A percentile compares a stretch with the other conserved stretches of the same genome.
phyloP scores from a whole-genome alignment of 2,888 invertebrate species.

The Dynastes grantii region DNA sequence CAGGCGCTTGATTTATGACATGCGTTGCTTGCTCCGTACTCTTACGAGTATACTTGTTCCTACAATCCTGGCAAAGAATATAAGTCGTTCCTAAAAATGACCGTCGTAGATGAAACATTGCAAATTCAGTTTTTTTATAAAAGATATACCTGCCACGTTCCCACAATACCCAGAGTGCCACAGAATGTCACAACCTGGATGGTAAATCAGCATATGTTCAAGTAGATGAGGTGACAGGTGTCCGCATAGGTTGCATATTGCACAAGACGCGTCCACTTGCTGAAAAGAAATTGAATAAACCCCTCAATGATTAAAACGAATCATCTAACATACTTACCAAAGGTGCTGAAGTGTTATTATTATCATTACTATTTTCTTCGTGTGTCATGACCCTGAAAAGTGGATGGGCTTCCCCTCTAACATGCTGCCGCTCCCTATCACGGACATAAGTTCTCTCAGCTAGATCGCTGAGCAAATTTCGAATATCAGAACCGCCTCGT shows the following conservation, averaged over 20 bases:
- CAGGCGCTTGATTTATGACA: constrained; percentile 65
- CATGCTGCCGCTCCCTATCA: constrained; percentile 68
- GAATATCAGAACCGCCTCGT: constrained; percentile 64
- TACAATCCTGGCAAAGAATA: constrained; percentile 72
- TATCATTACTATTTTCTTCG: constrained; percentile 51
- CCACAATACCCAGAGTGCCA: constrained; percentile 73
- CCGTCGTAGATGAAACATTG: not conserved
- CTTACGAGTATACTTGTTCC: constrained; percentile 68
- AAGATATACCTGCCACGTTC: constrained; percentile 65
- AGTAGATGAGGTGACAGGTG: constrained; percentile 68
- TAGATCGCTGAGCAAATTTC: constrained; percentile 60
- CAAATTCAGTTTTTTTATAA: not conserved
- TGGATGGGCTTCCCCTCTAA: constrained; percentile 70
- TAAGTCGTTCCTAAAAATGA: constrained; percentile 60
- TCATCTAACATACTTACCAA: constrained; percentile 20
- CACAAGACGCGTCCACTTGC: constrained; percentile 59
- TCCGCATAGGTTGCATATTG: constrained; percentile 68
- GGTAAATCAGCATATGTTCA: constrained; percentile 71
- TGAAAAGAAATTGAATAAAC: not conserved
- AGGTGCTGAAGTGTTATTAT: constrained; percentile 17
- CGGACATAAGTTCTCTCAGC: constrained; percentile 62
- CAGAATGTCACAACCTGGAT: constrained; percentile 74
- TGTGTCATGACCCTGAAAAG: constrained; percentile 60
- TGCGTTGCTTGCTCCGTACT: constrained; percentile 55
- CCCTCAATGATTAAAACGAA: not conserved